Conservation (phyloP, 2,797 vertebrate species). For the Danio aesculapii region DNA sequence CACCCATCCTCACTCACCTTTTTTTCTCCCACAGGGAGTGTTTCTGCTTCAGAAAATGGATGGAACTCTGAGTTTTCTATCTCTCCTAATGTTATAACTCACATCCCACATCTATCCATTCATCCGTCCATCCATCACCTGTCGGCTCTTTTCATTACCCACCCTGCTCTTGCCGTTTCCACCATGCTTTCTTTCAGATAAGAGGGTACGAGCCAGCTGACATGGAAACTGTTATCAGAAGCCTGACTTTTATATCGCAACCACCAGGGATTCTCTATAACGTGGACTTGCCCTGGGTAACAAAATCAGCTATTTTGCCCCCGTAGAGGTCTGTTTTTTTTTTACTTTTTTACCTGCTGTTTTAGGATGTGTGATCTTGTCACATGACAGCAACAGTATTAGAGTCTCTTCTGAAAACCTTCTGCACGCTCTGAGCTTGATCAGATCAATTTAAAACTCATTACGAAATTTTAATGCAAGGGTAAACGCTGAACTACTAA, state of each 20-base stretch:
- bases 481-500: conserved; percentile 23
- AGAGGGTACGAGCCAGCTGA: conserved; percentile 34
- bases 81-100: conserved; percentile 44
- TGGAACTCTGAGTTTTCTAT: conserved; percentile 21
- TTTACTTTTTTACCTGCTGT: background rate
- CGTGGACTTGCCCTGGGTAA: conserved; percentile 18
- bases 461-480: conserved; percentile 16
- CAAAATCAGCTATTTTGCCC: conserved; percentile 19
- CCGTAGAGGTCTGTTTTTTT: background rate
- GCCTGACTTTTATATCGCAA: conserved; percentile 23
- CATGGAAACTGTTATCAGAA: conserved; percentile 49
- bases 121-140: conserved; percentile 50
- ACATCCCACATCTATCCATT: conserved; percentile 40
- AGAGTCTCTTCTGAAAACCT: conserved; percentile 19
- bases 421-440: conserved; percentile 24
- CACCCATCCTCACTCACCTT: background rate
- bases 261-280: conserved; percentile 43
- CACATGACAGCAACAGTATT: background rate
- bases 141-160: conserved; percentile 43
- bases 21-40: conserved; percentile 37
- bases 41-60: conserved; percentile 45
- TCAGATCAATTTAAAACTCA: conserved; percentile 41
- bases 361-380: background rate
- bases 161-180: conserved; percentile 16
- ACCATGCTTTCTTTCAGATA: conserved; percentile 37